Conservation (phyloP, 2,113 vertebrate genomes). For the Eidolon helvum region DNA sequence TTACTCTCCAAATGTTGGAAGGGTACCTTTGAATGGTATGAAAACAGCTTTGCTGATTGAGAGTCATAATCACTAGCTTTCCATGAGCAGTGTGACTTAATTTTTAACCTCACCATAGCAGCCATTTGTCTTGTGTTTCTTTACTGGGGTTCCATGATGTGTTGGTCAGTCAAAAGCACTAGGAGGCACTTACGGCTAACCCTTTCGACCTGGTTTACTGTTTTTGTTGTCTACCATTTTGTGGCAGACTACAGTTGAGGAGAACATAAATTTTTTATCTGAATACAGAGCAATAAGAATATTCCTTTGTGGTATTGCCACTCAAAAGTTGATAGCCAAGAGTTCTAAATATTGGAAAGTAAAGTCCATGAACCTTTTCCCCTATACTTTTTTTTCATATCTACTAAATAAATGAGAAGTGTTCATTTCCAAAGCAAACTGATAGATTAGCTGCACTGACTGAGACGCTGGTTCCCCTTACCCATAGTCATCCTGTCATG, state of each 20-base stretch:
- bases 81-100: slow-evolving; percentile 55
- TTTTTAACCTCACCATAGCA: slow-evolving; percentile 64
- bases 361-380: not conserved
- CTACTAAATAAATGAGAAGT: not conserved
- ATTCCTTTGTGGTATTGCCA: not conserved
- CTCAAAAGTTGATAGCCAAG: not conserved
- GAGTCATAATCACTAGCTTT: slow-evolving; percentile 46
- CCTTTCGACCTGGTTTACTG: not conserved
- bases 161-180: slow-evolving; percentile 55
- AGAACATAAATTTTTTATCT: slow-evolving; percentile 31
- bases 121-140: slow-evolving; percentile 60
- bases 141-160: slow-evolving; percentile 55
- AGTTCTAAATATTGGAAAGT: not conserved
- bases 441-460: not conserved
- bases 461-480: slow-evolving; percentile 53
- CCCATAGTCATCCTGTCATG: not conserved
- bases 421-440: not conserved
- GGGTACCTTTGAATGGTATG: not conserved
- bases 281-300: not conserved
- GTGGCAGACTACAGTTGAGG: not conserved
- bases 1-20: not conserved
- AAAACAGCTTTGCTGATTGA: slow-evolving; percentile 45
- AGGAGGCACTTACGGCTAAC: not conserved
- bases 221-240: not conserved
- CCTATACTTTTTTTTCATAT: not conserved